Conservation (phyloP, 1,140 invertebrate species). For the Diabrotica undecimpunctata region DNA sequence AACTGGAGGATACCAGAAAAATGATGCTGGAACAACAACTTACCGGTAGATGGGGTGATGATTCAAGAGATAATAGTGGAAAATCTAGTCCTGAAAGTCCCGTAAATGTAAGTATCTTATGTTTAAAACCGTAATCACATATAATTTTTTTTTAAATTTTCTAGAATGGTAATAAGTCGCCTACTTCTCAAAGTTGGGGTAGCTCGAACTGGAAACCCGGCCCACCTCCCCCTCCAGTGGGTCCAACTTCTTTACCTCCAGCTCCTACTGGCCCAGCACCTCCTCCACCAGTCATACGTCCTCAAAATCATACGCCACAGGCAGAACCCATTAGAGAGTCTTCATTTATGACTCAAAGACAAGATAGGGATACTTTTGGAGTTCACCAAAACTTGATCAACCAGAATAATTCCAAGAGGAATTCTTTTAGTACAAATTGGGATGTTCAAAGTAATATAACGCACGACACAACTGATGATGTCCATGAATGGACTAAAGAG, state of each 20-base stretch:
- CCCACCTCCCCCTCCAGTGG: conserved; percentile 63
- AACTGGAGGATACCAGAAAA: conserved; percentile 81
- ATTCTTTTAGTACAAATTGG: conserved; percentile 63
- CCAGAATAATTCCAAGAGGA: conserved; percentile 51
- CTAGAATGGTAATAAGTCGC: conserved; percentile 34
- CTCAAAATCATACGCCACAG: conserved; percentile 54
- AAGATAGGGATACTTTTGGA: conserved; percentile 64
- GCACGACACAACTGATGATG: conserved; percentile 44
- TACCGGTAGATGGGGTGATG: conserved; percentile 53
- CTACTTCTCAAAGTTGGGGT: conserved; percentile 41
- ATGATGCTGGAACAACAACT: conserved; percentile 81
- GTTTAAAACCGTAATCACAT: too few species aligned
- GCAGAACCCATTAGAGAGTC: conserved; percentile 56
- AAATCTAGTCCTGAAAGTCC: conserved; percentile 48
- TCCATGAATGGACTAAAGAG: conserved; percentile 49
- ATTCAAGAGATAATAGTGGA: conserved; percentile 39
- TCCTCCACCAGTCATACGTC: conserved; percentile 58
- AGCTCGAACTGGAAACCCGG: conserved; percentile 50
- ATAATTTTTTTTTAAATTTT: too few species aligned
- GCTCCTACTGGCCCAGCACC: conserved; percentile 63
- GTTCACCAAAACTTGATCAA: conserved; percentile 58
- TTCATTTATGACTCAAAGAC: conserved; percentile 50
- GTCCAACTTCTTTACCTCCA: conserved; percentile 60
- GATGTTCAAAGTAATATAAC: conserved; percentile 59
- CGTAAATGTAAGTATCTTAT: conserved; percentile 38